phyloP scores from a whole-genome alignment of 2,888 invertebrate genomes.

The Ectemnius continuus region DNA sequence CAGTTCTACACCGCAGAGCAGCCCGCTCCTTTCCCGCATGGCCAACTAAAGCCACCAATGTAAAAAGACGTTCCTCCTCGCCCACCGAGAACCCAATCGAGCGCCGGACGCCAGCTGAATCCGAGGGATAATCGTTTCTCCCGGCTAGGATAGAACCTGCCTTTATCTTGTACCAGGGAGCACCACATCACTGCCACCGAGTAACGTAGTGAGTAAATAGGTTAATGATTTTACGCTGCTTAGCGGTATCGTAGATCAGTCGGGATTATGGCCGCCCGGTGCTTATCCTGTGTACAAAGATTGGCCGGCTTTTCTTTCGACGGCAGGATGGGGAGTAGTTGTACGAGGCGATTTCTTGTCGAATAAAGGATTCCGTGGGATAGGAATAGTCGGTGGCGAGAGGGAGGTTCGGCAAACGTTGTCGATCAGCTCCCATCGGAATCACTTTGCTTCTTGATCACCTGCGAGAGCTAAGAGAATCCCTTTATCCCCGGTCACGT shows the following conservation, averaged over 20 bases:
- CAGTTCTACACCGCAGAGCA: constrained; percentile 19
- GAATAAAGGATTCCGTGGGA: background rate
- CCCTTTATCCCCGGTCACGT: constrained; percentile 15
- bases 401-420: background rate
- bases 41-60: too few relatives aligned
- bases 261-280: background rate
- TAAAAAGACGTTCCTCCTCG: too few relatives aligned
- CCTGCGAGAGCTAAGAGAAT: background rate
- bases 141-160: too few relatives aligned
- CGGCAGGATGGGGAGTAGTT: too few relatives aligned
- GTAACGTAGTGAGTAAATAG: background rate
- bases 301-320: background rate
- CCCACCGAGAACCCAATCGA: too few relatives aligned
- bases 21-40: too few relatives aligned
- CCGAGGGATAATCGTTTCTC: background rate
- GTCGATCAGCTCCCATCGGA: constrained; percentile 2
- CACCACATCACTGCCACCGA: too few relatives aligned
- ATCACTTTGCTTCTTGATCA: constrained; percentile 9
- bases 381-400: background rate
- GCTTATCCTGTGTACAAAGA: background rate
- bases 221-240: constrained; percentile 1
- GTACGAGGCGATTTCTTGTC: background rate
- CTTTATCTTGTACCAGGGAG: too few relatives aligned
- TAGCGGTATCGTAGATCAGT: background rate
- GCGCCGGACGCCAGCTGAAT: background rate